Evolutionary conservation across 2,797 vertebrate genomes (phyloP), one percentile per base, ranked within the genome.

Genomic region (Siniperca scherzeri): DNA sequence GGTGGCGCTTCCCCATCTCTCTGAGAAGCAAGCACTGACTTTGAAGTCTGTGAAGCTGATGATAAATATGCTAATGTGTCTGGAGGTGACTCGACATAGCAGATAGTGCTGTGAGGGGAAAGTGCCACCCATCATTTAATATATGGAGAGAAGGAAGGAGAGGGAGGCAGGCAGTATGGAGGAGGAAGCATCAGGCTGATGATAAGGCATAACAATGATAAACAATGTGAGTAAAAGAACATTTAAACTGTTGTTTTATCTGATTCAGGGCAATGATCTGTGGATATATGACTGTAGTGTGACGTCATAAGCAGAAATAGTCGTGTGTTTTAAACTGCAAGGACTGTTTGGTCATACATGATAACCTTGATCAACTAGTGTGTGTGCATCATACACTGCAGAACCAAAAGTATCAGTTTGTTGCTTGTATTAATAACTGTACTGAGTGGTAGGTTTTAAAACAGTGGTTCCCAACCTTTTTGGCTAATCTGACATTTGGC

Each of bases 61-160:
- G 95, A 95, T 95, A 95, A 94, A 95, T 95, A 94, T 95, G 94
- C 90, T 95, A 95, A 95, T 95, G 79, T 87, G 82, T 91, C 89
- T 94, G 91, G 92, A 93, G 94, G 92, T 95, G 94, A 95, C 91
- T 93, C 84, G 61, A 93, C 87, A 80, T 89, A 83, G 87, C 90
- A 92, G 94, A 94, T 93, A 93, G 88, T 74, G 81, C 91, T 83
- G 86, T 80, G 93, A 93, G 88, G 91, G 87, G 90, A 92, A 88
- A 89, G 91, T 94, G 91, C 92, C 93, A 94, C 92, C 92, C 92
- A 90, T 92, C 86, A 85, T 90, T 92, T 91, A 92, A 92, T 91
- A 90, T 88, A 92, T 91, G 90, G 88, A 85, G 82, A 88, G 73
- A 74, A 69, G 79, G 75, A 76, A 73, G 72, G 21, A 27, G 68